Evolutionary conservation across 1,140 invertebrate species (phyloP).

Genomic region (Drosophila kohkoa): DNA sequence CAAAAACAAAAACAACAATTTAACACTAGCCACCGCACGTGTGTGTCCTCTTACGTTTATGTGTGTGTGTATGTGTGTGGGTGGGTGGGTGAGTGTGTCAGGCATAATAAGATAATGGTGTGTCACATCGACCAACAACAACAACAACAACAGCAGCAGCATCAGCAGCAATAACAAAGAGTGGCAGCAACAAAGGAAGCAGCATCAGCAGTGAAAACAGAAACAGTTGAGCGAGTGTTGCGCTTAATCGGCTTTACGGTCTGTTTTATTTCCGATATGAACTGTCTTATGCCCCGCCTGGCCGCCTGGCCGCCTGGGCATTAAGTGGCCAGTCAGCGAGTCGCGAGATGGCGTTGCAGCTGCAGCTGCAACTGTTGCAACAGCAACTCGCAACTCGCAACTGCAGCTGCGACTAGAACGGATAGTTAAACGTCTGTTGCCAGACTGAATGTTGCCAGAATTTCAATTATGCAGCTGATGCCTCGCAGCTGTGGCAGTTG

Average conservation of each 20-base stretch:
- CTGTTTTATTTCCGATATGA: slow-evolving; percentile 82
- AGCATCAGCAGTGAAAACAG: slow-evolving; percentile 41
- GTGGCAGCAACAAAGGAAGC: slow-evolving; percentile 25
- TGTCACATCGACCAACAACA: slow-evolving; percentile 60
- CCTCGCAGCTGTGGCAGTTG: slow-evolving; percentile 56
- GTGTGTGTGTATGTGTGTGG: not conserved
- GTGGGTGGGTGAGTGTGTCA: slow-evolving; percentile 51
- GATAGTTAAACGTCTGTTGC: slow-evolving; percentile 58
- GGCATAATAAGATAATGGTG: slow-evolving; percentile 81
- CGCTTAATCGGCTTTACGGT: slow-evolving; percentile 81
- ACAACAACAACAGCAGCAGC: not conserved
- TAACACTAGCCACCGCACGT: slow-evolving; percentile 71
- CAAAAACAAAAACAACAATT: slow-evolving; percentile 66
- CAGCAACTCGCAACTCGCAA: slow-evolving; percentile 25
- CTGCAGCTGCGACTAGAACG: slow-evolving; percentile 44
- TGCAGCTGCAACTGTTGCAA: slow-evolving; percentile 22
- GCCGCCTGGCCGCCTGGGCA: slow-evolving; percentile 27
- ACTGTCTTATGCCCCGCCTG: slow-evolving; percentile 62
- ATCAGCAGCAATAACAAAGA: slow-evolving; percentile 22
- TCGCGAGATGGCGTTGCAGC: slow-evolving; percentile 21
- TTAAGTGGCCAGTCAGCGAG: slow-evolving; percentile 30
- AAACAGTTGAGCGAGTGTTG: slow-evolving; percentile 72
- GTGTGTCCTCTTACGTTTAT: slow-evolving; percentile 22
- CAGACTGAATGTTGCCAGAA: slow-evolving; percentile 69
- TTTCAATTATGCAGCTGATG: slow-evolving; percentile 79